A percentile compares a stretch with the other conserved stretches of the same genome.
These are phyloP conservation scores for Hystrix brachyura DNA, from an alignment of 2,113 vertebrate species.

Conservation along the genomic window DNA sequence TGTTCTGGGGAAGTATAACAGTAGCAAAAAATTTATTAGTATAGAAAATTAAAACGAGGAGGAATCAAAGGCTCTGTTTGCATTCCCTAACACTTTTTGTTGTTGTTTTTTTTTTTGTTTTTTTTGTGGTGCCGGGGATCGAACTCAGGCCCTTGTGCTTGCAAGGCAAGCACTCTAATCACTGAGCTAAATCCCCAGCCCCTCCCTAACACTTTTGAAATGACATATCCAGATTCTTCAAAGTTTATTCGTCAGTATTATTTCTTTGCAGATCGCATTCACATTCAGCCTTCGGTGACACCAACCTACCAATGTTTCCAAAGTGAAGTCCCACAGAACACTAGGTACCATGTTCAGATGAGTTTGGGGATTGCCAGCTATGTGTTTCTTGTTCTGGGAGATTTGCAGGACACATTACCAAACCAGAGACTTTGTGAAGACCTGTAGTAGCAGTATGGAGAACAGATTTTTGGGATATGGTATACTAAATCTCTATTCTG, in stretches of 20 bases:
- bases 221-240: background rate
- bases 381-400: background rate
- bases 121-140: too few species aligned
- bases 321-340: background rate
- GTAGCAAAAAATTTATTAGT: background rate
- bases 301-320: background rate
- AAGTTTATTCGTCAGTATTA: background rate
- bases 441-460: background rate
- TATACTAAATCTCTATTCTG: background rate
- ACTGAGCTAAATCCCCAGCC: too few species aligned
- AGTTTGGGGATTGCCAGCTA: background rate
- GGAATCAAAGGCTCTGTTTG: background rate
- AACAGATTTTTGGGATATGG: background rate
- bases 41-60: background rate
- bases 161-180: too few species aligned
- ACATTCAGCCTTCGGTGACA: background rate
- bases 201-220: background rate
- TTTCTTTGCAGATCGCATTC: background rate
- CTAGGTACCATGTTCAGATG: background rate
- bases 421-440: background rate
- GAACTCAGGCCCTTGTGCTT: too few species aligned
- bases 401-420: too few species aligned
- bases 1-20: background rate
- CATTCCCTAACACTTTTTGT: background rate
- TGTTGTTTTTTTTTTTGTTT: too few species aligned